Evolutionary conservation across 2,113 vertebrate genomes (phyloP).

Genomic region (Campylomormyrus tamandua): DNA sequence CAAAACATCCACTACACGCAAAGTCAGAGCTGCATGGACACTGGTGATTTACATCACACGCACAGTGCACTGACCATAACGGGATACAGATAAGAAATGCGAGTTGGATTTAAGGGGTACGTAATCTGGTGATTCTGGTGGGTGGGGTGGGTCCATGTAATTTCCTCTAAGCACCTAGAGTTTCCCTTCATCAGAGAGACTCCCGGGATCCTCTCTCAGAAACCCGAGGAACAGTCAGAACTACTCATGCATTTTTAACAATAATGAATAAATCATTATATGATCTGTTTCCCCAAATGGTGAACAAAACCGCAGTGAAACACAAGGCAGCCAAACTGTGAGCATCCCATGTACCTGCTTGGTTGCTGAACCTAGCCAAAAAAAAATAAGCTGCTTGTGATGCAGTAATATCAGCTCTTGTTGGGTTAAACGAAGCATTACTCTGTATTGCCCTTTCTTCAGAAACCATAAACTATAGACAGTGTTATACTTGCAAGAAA

Average conservation of each 20-base stretch:
- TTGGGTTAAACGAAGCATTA: background rate
- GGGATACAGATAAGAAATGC: background rate
- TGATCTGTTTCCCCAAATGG: constrained; percentile 6
- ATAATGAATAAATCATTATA: constrained; percentile 15
- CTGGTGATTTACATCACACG: background rate
- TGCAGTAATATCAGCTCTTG: background rate
- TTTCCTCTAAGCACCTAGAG: background rate
- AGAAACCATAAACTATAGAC: background rate
- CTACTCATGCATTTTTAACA: constrained; percentile 16
- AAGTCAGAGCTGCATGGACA: background rate
- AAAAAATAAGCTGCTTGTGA: background rate
- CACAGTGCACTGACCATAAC: background rate
- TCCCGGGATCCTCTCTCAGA: constrained; percentile 6
- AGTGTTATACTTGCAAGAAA: background rate
- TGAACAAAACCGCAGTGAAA: constrained; percentile 17
- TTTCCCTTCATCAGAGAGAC: constrained; percentile 1
- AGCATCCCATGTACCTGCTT: background rate
- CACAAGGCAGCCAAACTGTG: background rate
- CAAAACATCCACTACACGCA: background rate
- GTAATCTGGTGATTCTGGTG: background rate
- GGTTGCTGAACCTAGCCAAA: background rate
- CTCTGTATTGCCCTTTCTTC: background rate
- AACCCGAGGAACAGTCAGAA: constrained; percentile 4
- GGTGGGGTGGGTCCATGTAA: background rate
- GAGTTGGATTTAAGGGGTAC: background rate